Conservation (phyloP, 2,113 vertebrate genomes). For the Gulo gulo region DNA sequence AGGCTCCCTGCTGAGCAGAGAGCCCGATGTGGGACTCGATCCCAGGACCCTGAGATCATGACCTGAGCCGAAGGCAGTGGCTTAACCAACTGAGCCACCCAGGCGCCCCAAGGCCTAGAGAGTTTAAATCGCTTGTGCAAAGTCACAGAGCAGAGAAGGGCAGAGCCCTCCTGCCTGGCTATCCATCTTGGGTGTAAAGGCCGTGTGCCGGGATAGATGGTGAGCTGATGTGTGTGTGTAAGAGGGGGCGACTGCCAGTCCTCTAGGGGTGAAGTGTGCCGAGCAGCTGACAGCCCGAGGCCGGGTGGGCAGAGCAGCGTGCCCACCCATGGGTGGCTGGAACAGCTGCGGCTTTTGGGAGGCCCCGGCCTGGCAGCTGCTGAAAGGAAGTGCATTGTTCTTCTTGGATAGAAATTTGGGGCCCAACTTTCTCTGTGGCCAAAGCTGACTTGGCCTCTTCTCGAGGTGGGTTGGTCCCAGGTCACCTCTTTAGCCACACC, state of each 20-base stretch:
- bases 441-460: neutral
- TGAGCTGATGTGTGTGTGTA: neutral
- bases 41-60: too few species aligned
- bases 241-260: neutral
- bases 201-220: rapidly evolving
- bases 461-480: neutral
- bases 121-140: neutral
- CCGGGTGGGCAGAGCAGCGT: neutral
- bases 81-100: too few species aligned
- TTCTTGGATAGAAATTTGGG: neutral
- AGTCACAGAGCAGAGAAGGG: neutral
- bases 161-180: neutral
- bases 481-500: neutral
- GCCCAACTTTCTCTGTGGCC: neutral
- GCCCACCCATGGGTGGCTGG: too few species aligned
- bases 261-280: neutral
- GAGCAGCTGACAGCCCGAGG: neutral
- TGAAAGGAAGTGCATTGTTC: neutral
- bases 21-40: too few species aligned
- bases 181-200: neutral
- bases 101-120: neutral
- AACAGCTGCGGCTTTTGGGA: neutral
- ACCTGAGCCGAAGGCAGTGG: too few species aligned
- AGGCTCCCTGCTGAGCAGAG: too few species aligned
- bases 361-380: neutral